phyloP scores from a whole-genome alignment of 2,888 invertebrate species.

The Scaptomyza reducta region DNA sequence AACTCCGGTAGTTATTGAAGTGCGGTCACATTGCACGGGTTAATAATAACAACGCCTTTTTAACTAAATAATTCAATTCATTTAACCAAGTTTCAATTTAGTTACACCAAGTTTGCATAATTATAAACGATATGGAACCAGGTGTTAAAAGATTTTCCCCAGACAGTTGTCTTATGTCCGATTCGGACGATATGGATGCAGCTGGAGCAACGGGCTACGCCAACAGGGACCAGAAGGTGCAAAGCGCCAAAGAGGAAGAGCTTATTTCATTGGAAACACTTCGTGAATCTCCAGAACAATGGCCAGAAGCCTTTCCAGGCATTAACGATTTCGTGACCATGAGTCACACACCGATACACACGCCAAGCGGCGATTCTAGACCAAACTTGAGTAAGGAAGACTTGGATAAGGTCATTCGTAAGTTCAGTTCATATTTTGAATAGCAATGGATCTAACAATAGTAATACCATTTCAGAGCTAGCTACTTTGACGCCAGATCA shows the following conservation, averaged over 20 bases:
- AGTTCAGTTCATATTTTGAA: slow-evolving; percentile 82
- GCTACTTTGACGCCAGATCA: slow-evolving; percentile 91
- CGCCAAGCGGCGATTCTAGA: slow-evolving; percentile 88
- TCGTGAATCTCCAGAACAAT: slow-evolving; percentile 96
- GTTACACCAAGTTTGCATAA: neutral
- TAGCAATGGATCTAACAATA: neutral
- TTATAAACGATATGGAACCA: slow-evolving; percentile 47
- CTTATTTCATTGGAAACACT: slow-evolving; percentile 95
- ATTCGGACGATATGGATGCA: slow-evolving; percentile 16
- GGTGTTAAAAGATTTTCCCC: slow-evolving; percentile 46
- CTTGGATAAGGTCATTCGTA: slow-evolving; percentile 91
- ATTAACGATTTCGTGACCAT: slow-evolving; percentile 92
- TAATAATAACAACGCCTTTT: slow-evolving; percentile 48
- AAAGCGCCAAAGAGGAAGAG: slow-evolving; percentile 86
- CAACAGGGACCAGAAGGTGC: slow-evolving; percentile 12
- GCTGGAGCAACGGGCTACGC: neutral
- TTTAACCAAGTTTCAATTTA: slow-evolving; percentile 14
- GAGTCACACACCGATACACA: slow-evolving; percentile 86
- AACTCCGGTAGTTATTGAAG: slow-evolving; percentile 28
- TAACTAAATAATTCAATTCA: slow-evolving; percentile 25
- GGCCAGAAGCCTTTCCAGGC: slow-evolving; percentile 98
- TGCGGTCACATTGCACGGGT: slow-evolving; percentile 41
- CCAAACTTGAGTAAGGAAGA: slow-evolving; percentile 90
- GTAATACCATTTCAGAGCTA: slow-evolving; percentile 85
- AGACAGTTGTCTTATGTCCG: slow-evolving; percentile 53